Percentiles rank a stretch among this genome's conserved stretches.
Conservation (phyloP, 1,140 invertebrate genomes). For the Stenopsyche tienmushanensis region DNA sequence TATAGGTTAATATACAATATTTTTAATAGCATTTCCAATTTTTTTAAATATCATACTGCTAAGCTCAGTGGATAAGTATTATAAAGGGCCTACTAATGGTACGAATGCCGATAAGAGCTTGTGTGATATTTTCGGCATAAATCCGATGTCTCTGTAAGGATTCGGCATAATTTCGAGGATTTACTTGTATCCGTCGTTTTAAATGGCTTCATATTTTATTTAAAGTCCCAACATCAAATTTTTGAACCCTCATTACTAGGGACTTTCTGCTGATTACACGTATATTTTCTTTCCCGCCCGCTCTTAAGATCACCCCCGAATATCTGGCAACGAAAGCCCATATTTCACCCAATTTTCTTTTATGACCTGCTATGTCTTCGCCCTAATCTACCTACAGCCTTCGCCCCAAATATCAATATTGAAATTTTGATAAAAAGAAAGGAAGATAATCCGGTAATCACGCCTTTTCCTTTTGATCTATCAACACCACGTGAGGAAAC, state of each 20-base stretch:
- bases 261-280: constrained; percentile 24
- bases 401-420: constrained; percentile 14
- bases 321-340: constrained; percentile 20
- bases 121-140: too few relatives aligned
- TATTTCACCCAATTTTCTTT: constrained; percentile 27
- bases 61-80: too few relatives aligned
- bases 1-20: too few relatives aligned
- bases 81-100: too few relatives aligned
- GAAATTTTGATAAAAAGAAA: constrained; percentile 17
- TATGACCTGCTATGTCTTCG: constrained; percentile 14
- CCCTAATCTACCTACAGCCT: constrained; percentile 3
- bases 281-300: constrained; percentile 11
- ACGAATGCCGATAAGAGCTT: too few relatives aligned
- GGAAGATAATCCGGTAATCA: constrained; percentile 11
- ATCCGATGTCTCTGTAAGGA: too few relatives aligned
- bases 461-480: constrained; percentile 9
- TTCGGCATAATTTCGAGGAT: not conserved
- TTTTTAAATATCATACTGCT: too few relatives aligned
- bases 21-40: too few relatives aligned
- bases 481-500: not conserved
- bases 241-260: constrained; percentile 21
- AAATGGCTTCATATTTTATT: constrained; percentile 21
- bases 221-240: constrained; percentile 12
- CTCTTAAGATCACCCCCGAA: constrained; percentile 6
- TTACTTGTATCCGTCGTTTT: constrained; percentile 4